A percentile compares a stretch with the other conserved stretches of the same genome.
Conservation (phyloP, 2,113 vertebrate genomes). For the Cyprinodon brontotheroides region DNA sequence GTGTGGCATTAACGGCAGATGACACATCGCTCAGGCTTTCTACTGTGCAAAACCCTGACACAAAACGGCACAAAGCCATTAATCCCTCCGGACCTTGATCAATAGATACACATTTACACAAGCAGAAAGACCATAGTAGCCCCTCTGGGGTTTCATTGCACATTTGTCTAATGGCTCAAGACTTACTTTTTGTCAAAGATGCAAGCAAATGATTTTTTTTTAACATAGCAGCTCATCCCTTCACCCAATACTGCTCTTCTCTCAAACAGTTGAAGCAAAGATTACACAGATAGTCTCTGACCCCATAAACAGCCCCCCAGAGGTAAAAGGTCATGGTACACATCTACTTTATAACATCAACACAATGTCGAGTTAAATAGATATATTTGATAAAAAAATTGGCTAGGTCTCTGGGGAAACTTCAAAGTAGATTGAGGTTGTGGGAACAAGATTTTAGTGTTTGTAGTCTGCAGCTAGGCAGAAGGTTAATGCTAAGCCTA, state of each 20-base stretch:
- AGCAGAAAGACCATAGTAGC: constrained; percentile 29
- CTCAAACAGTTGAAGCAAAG: constrained; percentile 14
- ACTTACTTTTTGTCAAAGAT: constrained; percentile 9
- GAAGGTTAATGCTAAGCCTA: not conserved
- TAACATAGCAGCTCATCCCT: not conserved
- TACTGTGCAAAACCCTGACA: constrained; percentile 44
- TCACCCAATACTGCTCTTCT: not conserved
- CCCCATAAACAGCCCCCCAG: constrained; percentile 15
- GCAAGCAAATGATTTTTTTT: constrained; percentile 1
- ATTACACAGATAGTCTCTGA: constrained; percentile 28
- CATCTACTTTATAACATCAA: not conserved
- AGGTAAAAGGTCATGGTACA: not conserved
- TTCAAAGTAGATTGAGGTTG: not conserved
- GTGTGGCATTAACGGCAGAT: constrained; percentile 73
- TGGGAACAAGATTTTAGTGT: not conserved
- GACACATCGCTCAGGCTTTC: constrained; percentile 74
- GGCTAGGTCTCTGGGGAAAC: not conserved
- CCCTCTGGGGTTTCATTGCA: constrained; percentile 9
- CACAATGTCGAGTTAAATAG: constrained; percentile 1
- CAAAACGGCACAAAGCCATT: constrained; percentile 57
- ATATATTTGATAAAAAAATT: constrained; percentile 12
- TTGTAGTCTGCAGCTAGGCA: not conserved
- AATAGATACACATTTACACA: constrained; percentile 64
- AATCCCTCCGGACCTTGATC: constrained; percentile 45
- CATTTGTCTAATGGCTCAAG: constrained; percentile 18